Conservation (phyloP, 1,140 invertebrate species). For the Helicorthomorpha holstii region DNA sequence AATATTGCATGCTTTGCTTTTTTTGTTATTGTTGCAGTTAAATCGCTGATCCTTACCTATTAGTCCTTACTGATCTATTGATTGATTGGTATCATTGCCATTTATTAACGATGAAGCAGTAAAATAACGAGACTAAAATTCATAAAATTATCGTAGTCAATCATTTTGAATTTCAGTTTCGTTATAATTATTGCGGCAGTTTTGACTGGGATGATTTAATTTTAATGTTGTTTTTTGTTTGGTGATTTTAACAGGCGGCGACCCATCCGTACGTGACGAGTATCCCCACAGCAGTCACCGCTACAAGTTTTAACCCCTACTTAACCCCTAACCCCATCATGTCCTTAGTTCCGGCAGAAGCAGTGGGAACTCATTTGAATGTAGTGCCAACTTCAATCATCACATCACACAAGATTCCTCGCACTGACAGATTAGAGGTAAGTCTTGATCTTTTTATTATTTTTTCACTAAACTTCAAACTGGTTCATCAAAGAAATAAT, state of each 20-base stretch:
- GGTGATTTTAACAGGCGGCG: conserved; percentile 45
- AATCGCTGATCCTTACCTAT: too few relatives aligned
- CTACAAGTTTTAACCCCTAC: conserved; percentile 68
- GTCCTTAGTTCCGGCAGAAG: conserved; percentile 62
- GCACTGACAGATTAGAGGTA: conserved; percentile 92
- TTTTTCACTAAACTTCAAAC: not conserved
- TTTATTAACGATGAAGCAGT: too few relatives aligned
- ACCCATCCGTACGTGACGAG: conserved; percentile 75
- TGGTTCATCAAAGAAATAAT: not conserved
- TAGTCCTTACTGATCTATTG: too few relatives aligned
- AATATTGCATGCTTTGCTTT: too few relatives aligned
- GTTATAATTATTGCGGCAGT: too few relatives aligned
- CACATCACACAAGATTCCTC: conserved; percentile 70
- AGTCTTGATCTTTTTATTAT: conserved; percentile 19
- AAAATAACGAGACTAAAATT: too few relatives aligned
- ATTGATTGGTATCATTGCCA: too few relatives aligned
- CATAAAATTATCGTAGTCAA: too few relatives aligned
- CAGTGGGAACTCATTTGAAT: conserved; percentile 42
- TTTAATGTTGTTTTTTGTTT: too few relatives aligned
- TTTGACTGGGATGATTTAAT: too few relatives aligned
- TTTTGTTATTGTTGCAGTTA: too few relatives aligned
- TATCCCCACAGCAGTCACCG: conserved; percentile 45
- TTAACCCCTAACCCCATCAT: conserved; percentile 70
- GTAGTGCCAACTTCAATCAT: conserved; percentile 63
- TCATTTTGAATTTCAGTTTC: too few relatives aligned